Evolutionary conservation across 2,113 vertebrate genomes (phyloP), one percentile per base, ranked within the genome.

Genomic region (Ochotona curzoniae): DNA sequence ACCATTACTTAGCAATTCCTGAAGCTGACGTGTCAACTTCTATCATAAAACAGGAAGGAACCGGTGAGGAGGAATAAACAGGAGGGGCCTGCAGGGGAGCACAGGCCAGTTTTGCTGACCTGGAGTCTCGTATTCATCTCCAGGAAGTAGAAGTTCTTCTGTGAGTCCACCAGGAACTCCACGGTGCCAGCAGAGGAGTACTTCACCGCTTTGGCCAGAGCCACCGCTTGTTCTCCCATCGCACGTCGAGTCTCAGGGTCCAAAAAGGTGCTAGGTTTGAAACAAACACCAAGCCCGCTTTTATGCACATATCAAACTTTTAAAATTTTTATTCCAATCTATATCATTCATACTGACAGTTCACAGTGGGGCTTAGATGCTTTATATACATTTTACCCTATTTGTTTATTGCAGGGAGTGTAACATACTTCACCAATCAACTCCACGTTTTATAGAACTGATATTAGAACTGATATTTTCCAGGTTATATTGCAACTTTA

Each of bases 81-180:
- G 26, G 1, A 88, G 23, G 44, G 11, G 25, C 10, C 13, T 5
- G 12, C 23, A 74, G n/a, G 91, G 20, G 57, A 97, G 95, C 79
- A 60, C 88, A 95, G 86, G 95, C 49, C 87, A 71, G 67, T 47
- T 93, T 93, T 93, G 94, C 93, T 96, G 97, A 99, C 99, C 99
- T 99, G 99, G 74, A 99, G 98, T 85, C 99, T 98, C 6, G 99
- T 99, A 98, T 99, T 99, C 99, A 99, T 99, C 98, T 99, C 99
- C 91, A 99, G 98, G 96, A 99, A 99, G 97, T 99, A 99, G 96
- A 99, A 99, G 98, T 99, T 99, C 97, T 99, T 99, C 83, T 96
- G 97, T 4, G 99, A 99, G 93, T 99, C 99, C 87, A 99, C 98
- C 93, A 99, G 99, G 96, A 99, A 99, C 98, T 99, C 99, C 80